Evolutionary conservation across 2,113 vertebrate species (phyloP).

Genomic region (Phaetusa simplex): DNA sequence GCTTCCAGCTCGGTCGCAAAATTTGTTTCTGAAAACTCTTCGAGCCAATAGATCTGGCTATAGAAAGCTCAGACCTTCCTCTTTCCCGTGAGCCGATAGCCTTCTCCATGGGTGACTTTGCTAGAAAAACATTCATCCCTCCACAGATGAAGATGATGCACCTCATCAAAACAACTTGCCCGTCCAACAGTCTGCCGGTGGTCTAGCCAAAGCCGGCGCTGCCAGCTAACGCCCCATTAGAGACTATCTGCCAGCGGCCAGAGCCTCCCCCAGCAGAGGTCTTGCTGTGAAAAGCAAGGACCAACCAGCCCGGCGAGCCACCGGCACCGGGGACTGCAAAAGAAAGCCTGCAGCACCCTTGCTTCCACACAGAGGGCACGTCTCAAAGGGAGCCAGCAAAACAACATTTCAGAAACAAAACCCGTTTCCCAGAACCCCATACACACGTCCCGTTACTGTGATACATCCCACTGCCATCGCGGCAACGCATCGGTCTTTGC

Average conservation of each 20-base stretch:
- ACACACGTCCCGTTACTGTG: fast-evolving
- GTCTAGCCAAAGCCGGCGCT: neutral
- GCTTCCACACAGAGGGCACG: fast-evolving
- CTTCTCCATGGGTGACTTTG: neutral
- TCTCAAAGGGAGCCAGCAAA: fast-evolving
- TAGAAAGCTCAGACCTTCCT: neutral
- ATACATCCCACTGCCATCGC: fast-evolving
- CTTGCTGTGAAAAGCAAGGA: neutral
- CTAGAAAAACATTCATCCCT: neutral
- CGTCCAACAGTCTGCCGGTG: neutral
- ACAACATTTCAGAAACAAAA: neutral
- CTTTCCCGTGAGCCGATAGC: neutral
- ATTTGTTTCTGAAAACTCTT: neutral
- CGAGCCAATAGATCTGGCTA: neutral
- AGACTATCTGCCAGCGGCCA: fast-evolving
- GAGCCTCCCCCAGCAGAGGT: neutral
- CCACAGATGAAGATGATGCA: neutral
- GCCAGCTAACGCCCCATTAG: fast-evolving
- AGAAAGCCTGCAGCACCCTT: neutral
- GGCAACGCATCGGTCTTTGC: fast-evolving
- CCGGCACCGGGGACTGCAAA: neutral
- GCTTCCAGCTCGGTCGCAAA: neutral
- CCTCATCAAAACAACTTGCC: neutral
- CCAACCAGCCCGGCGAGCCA: neutral
- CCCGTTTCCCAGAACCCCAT: fast-evolving